Base-by-base conservation (phyloP, 2,113 vertebrate species). In the Acanthochromis polyacanthus region DNA sequence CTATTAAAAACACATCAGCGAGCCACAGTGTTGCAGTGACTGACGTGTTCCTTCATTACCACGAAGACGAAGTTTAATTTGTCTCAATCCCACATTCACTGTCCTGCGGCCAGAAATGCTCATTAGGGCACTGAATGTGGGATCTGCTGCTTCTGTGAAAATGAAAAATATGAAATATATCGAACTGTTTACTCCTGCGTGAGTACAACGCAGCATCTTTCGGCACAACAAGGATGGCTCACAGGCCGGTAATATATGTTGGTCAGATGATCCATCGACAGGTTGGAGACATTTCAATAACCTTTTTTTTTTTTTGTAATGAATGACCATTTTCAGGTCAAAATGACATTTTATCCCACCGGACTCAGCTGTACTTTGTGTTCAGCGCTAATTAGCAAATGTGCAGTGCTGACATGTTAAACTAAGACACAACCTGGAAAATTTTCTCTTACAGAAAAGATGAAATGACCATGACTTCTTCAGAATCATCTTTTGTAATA, bases 1-100 rank as follows among this genome's bases (percentile, higher is more conserved):
- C 51, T 57, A 46, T 46, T 70, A 28, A 70, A 46, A 51, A 5
- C 48, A 70, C 10, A 48, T 58, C 52, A 30, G 17, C 23, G 50
- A 55, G 48, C 40, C 19, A 48, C 46, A 51, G 9, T 23, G n/a
- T 53, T 56, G 64, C 36, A 45, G 10, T 48, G 40, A 43, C 38
- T 69, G 22, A 30, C 55, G 20, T 43, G 45, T 38, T 53, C 19
- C 46, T 76, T 60, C 10, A 25, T 69, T 28, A 25, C 25, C n/a
- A 32, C 3, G 25, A 43, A 23, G 22, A 25, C 36, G 25, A 15
- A 22, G n/a, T 36, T 55, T 19, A 69, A 25, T 53, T 40, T 72
- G 19, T 32, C 5, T 58, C 53, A 46, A 4, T 5, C 14, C n/a
- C 15, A 40, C 20, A 11, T 12, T 2, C 32, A 43, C 17, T 14